Evolutionary conservation across 2,888 invertebrate genomes (phyloP).

Genomic region (Lomographa bimaculata): DNA sequence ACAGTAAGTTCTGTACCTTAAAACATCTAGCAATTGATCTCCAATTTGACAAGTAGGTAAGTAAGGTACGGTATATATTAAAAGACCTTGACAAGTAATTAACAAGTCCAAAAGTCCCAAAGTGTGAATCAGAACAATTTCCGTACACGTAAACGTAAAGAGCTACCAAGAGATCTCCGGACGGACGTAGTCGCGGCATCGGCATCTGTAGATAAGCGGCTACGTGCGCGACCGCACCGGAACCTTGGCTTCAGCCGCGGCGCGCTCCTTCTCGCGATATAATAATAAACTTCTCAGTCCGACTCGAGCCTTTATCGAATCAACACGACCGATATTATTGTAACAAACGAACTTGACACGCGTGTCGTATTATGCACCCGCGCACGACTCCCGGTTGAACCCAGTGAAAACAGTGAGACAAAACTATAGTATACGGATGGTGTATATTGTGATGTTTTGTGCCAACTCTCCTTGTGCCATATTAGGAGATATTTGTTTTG

Average conservation of each 20-base stretch:
- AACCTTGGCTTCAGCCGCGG: conserved; percentile 73
- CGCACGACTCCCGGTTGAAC: conserved; percentile 35
- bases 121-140: conserved; percentile 17
- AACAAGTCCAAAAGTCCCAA: no score
- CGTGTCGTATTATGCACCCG: conserved; percentile 43
- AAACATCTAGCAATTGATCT: no score
- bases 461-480: conserved; percentile 69
- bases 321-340: conserved; percentile 68
- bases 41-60: no score
- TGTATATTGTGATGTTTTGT: conserved; percentile 79
- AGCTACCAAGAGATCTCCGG: conserved; percentile 31
- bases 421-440: conserved; percentile 56
- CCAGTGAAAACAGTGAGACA: conserved; percentile 56
- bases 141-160: conserved; percentile 25
- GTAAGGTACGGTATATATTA: no score
- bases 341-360: conserved; percentile 44
- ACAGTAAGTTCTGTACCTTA: no score
- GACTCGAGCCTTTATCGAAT: conserved; percentile 73
- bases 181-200: conserved; percentile 56
- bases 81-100: no score
- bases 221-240: conserved; percentile 66
- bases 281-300: conserved; percentile 79
- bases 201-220: conserved; percentile 65
- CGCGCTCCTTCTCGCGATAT: conserved; percentile 74
- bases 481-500: conserved; percentile 52